Conservation (phyloP, 2,797 vertebrate species). For the Sebastes taczanowskii region DNA sequence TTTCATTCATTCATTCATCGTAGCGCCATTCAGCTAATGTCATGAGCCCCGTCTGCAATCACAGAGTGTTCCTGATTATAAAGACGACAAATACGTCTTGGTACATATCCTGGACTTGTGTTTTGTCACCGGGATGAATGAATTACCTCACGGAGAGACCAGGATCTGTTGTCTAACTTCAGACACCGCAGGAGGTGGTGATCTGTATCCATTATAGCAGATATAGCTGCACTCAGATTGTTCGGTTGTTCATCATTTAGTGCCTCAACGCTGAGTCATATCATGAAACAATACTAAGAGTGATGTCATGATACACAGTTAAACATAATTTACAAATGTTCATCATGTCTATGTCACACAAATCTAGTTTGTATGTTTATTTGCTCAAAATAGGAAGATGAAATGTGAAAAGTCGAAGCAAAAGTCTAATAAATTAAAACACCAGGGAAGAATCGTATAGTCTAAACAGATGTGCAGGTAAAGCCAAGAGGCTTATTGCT, state of each 20-base stretch:
- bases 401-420: background rate
- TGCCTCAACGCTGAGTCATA: background rate
- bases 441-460: background rate
- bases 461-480: background rate
- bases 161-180: background rate
- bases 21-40: background rate
- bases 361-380: background rate
- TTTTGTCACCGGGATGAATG: background rate
- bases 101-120: background rate
- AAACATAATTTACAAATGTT: background rate
- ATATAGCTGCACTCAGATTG: background rate
- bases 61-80: slow-evolving; percentile 44
- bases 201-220: slow-evolving; percentile 1
- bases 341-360: background rate
- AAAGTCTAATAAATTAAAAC: background rate
- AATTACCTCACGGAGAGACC: background rate
- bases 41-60: slow-evolving; percentile 25
- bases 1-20: slow-evolving; percentile 16
- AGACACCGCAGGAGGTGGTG: background rate
- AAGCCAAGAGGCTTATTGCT: background rate
- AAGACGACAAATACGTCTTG: slow-evolving; percentile 12
- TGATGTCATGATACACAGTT: background rate
- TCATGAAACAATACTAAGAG: background rate
- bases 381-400: background rate
- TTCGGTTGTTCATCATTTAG: background rate